Base-by-base conservation (phyloP, 2,113 vertebrate species). In the Periophthalmus modestus region DNA sequence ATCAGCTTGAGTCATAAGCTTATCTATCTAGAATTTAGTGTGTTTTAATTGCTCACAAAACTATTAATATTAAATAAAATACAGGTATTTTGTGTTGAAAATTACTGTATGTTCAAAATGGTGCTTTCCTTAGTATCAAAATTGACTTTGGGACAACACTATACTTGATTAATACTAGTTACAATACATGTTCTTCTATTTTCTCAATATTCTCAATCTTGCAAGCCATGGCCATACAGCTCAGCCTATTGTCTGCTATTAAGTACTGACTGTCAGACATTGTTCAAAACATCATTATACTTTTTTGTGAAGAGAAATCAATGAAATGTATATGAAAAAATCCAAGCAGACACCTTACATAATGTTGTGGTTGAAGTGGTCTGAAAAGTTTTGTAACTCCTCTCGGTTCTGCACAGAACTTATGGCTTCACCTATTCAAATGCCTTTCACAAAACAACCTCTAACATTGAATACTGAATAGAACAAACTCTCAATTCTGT, bases 321-420 rank as follows among this genome's bases (percentile, higher is more conserved):
- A 50, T 15, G 2, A 50, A 4, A 50, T 50, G 13, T 16, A 62
- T 14, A 62, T 62, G 14, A n/a, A 16, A 39, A 63, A 33, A 6
- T 14, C 5, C 18, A 19, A 3, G 15, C 28, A 34, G 33, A 63
- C 61, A 63, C 61, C 34, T 63, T 63, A 11, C 33, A 36, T 65
- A 18, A 65, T 39, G 16, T 65, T 61, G 28, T 34, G 14, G 24
- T 34, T 61, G 13, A 61, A 61, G 28, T 61, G 58, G 58, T 61
- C 58, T 61, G 58, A 33, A 61, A 61, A 61, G 58, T 61, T 65
- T n/a, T 39, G 62, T 10, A 65, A 39, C 62, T 65, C 33, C 62
- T 19, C 62, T 65, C 16, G 18, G 18, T 3, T 65, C 24, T 19
- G 61, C 28, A 19, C 18, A 36, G 7, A 65, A 65, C 24, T 18